phyloP scores from a whole-genome alignment of 2,797 vertebrate species.

The Adrianichthys oophorus region DNA sequence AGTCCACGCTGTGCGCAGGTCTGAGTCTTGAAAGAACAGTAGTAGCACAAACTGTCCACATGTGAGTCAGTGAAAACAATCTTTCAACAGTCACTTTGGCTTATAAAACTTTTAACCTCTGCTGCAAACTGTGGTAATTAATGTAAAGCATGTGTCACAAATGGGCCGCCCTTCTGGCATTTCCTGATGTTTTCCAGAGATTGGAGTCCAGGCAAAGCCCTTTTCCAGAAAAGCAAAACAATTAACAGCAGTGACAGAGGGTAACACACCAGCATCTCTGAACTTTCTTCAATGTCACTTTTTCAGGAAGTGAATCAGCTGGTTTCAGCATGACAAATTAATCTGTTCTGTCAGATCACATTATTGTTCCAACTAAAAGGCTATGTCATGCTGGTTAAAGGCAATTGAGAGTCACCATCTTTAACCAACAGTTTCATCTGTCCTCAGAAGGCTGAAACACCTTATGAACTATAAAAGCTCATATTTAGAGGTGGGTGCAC shows the following conservation, averaged over 20 bases:
- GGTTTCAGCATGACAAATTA: no score
- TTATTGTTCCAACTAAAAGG: no score
- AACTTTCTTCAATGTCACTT: no score
- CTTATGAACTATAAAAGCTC: no score
- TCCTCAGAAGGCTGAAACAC: no score
- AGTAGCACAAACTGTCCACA: conserved; percentile 37
- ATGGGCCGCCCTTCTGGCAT: conserved; percentile 6
- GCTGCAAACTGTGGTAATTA: conserved; percentile 32
- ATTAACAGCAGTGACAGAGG: conserved; percentile 13
- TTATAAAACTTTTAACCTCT: conserved; percentile 52
- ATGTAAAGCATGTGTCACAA: conserved; percentile 22
- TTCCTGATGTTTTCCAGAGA: conserved; percentile 33
- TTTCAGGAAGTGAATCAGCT: no score
- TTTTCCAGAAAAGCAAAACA: conserved; percentile 20
- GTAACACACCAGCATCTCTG: background rate
- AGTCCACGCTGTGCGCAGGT: conserved; percentile 31
- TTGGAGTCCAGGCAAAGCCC: conserved; percentile 3
- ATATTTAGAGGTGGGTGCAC: no score
- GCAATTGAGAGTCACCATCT: no score
- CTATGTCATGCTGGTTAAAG: no score
- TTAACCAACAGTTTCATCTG: no score
- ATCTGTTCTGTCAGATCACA: no score
- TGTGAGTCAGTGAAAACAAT: conserved; percentile 50
- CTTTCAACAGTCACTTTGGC: conserved; percentile 34
- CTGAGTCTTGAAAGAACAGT: conserved; percentile 26